Evolutionary conservation across 1,140 invertebrate genomes (phyloP).

Genomic region (Maconellicoccus hirsutus): DNA sequence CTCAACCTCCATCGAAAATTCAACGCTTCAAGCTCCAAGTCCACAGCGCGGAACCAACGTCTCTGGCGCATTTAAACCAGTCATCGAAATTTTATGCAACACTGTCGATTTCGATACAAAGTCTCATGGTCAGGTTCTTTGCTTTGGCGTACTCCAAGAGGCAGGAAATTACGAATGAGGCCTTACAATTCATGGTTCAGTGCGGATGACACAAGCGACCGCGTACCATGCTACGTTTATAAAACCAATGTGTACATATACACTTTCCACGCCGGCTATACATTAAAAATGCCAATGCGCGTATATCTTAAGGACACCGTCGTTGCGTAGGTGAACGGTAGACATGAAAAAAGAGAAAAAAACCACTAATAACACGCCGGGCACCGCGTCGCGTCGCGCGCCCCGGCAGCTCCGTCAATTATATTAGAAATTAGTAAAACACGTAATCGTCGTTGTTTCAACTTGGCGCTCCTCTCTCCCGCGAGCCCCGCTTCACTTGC

Average conservation of each 20-base stretch:
- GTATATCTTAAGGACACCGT: not conserved
- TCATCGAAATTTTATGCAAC: not conserved
- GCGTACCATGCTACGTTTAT: not conserved
- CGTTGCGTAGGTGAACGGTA: too few species aligned
- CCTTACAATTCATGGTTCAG: not conserved
- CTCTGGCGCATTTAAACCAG: too few species aligned
- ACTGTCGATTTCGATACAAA: constrained; percentile 2
- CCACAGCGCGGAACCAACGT: too few species aligned
- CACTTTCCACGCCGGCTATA: not conserved
- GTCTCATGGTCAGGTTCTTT: constrained; percentile 3
- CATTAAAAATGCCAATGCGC: too few species aligned
- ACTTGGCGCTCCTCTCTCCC: too few species aligned
- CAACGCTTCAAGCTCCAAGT: too few species aligned
- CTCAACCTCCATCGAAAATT: too few species aligned
- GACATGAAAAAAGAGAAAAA: not conserved
- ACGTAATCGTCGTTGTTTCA: not conserved
- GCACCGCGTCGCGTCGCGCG: not conserved
- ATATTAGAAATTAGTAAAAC: not conserved
- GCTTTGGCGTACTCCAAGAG: not conserved
- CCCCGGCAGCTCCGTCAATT: not conserved
- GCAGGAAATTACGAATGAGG: constrained; percentile 7
- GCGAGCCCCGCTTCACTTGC: too few species aligned
- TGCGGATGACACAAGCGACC: not conserved
- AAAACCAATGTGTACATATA: not conserved
- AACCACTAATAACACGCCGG: too few species aligned